Percentiles rank a stretch among this genome's conserved stretches.
Conservation (phyloP, 2,888 invertebrate genomes). For the Melipona bicolor region DNA sequence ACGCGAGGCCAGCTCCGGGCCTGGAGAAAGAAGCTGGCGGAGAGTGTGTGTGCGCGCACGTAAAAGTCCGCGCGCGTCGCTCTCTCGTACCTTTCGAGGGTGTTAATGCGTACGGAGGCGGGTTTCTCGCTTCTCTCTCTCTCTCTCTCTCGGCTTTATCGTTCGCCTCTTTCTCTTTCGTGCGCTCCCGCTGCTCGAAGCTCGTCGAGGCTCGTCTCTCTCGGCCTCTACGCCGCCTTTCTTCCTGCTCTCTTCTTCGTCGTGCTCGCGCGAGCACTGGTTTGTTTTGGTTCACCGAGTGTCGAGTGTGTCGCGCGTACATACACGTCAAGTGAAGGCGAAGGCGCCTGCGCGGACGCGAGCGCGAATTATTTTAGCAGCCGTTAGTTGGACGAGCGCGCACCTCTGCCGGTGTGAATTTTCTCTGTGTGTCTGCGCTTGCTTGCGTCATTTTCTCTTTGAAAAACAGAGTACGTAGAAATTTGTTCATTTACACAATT, state of each 20-base stretch:
- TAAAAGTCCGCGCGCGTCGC: constrained; percentile 30
- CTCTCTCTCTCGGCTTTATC: constrained; percentile 45
- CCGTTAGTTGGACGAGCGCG: constrained; percentile 58
- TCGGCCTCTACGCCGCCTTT: constrained; percentile 12
- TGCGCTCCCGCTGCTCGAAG: background rate
- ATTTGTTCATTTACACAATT: too few relatives aligned
- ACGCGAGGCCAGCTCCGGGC: constrained; percentile 48
- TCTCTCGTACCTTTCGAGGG: constrained; percentile 61
- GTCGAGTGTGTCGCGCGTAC: constrained; percentile 62
- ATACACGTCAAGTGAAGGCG: constrained; percentile 57
- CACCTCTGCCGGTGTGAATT: constrained; percentile 1
- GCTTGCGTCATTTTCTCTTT: background rate
- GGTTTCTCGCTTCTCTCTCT: constrained; percentile 65
- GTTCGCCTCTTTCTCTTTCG: constrained; percentile 33
- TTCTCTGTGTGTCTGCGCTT: too few relatives aligned
- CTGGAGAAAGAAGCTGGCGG: constrained; percentile 24
- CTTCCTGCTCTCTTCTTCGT: constrained; percentile 53
- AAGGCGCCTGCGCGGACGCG: constrained; percentile 46
- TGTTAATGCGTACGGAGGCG: constrained; percentile 74
- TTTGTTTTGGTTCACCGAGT: constrained; percentile 75
- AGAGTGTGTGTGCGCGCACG: constrained; percentile 22
- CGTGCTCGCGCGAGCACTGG: constrained; percentile 62
- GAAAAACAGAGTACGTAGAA: background rate
- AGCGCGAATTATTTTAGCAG: constrained; percentile 62
- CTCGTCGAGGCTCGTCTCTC: background rate